Evolutionary conservation across 1,140 invertebrate species (phyloP), one percentile per base, ranked within the genome.

Genomic region (Drosophila parabipectinata): DNA sequence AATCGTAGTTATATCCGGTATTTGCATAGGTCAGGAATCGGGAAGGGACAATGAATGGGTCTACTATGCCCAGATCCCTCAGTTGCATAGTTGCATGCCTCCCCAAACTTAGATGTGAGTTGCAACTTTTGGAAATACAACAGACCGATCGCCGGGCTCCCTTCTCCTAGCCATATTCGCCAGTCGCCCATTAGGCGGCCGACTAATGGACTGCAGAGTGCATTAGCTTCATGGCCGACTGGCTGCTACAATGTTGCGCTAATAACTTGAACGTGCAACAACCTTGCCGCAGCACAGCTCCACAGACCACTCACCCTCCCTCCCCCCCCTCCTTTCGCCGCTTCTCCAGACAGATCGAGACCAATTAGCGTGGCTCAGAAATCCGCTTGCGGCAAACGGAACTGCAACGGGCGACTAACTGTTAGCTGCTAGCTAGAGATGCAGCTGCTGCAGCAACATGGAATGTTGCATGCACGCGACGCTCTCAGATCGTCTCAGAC

Each of bases 301-400:
- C 28, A 10, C 15, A 2, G 2, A 18, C n/a, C 41, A 8, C 5
- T 14, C 18, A 18, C 18, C 18, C 18, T 1, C 18, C 15, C 1
- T 1, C 15, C 2, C 1, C 2, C 26, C 14, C 12, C 24, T 21
- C 12, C 24, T 21, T 4, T 32, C 30, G 47, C 47, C 47, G 52
- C 60, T 52, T 67, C 47, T 80, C 53, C 73, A 85, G 84, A 87
- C 83, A 89, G 74, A 88, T 87, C 79, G 83, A 83, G 84, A 87
- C 83, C 83, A 87, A 87, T 87, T 87, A 87, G 83, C 83, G 83
- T 88, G 83, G 83, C 83, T 88, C 74, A 77, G 77, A 87, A 87
- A 87, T 87, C 83, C 83, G 83, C 76, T 88, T 75, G 79, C 72
- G 54, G 79, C 82, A 87, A 87, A 88, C 84, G 83, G 83, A 87